Percentiles rank a stretch among this genome's conserved stretches.
These are phyloP conservation scores for Dryobotodes eremita DNA, from an alignment of 2,888 invertebrate species.

Conservation along the genomic window DNA sequence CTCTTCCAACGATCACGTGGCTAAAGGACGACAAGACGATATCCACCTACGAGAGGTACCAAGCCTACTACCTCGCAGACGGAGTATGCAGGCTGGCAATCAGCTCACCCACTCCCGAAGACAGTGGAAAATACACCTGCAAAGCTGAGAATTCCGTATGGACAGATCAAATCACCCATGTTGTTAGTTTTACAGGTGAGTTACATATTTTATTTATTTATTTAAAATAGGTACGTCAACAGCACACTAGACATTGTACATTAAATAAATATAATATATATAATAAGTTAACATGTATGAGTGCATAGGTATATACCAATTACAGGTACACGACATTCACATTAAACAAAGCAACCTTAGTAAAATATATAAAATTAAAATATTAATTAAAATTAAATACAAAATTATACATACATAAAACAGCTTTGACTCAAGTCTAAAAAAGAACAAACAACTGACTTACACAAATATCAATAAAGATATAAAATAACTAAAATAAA, in stretches of 20 bases:
- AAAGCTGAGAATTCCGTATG: constrained; percentile 93
- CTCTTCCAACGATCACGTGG: constrained; percentile 94
- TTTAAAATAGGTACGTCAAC: neutral
- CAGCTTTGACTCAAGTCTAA: too few species aligned
- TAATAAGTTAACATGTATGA: too few species aligned
- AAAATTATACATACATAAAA: too few species aligned
- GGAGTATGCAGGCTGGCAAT: constrained; percentile 94
- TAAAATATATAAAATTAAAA: too few species aligned
- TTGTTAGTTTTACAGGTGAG: constrained; percentile 93
- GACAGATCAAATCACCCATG: constrained; percentile 94
- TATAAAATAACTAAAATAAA: too few species aligned
- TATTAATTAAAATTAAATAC: too few species aligned
- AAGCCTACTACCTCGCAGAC: constrained; percentile 93
- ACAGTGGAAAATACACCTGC: constrained; percentile 94
- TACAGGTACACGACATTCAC: too few species aligned
- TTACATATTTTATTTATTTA: neutral
- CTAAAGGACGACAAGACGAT: constrained; percentile 93
- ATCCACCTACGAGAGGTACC: constrained; percentile 90
- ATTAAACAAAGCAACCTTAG: too few species aligned
- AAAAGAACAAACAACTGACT: too few species aligned
- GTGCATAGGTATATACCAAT: too few species aligned
- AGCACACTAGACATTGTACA: neutral
- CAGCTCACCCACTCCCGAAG: constrained; percentile 92
- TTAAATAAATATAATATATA: neutral
- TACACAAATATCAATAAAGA: too few species aligned